Base-by-base conservation (phyloP, 2,888 invertebrate genomes). In the Brenthis daphne region DNA sequence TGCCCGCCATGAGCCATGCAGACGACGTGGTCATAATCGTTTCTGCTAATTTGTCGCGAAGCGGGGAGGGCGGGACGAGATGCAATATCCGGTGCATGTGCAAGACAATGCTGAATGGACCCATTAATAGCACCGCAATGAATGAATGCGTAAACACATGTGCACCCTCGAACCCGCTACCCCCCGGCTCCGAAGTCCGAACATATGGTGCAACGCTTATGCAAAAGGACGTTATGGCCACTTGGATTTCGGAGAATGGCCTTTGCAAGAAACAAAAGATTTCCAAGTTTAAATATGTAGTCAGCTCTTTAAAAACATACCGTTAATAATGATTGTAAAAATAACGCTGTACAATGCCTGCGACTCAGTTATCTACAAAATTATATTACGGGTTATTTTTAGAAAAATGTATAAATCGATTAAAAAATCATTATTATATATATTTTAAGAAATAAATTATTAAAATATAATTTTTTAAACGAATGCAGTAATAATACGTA, bases 111-210 rank as follows among this genome's bases (percentile, higher is more conserved):
- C 81, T 87, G 87, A 90, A 91, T 90, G 91, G 88, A 83, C 85
- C 85, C 90, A 88, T 89, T 90, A 91, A 90, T 90, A 90, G 88
- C 79, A 72, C 74, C 85, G 85, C 80, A 85, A 83, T 89, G 89
- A 90, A 91, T 92, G 90, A 88, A 83, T 84, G 88, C 83, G 89
- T 88, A 87, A 85, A 85, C 89, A 90, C 88, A 89, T 90, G 89
- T 89, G 88, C 75, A 74, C 77, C 75, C 74, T 75, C 76, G 75
- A 79, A 77, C 74, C 79, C 80, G 78, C 83, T 81, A 83, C 87
- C 87, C 84, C 82, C 77, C 80, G 77, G 76, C 74, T 72, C 78
- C 76, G 76, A 77, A 82, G 88, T 72, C 78, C 76, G 76, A 78
- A 83, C 89, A 90, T 82, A 88, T 89, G 89, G 77, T 74, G 77